Conservation (phyloP, 2,113 vertebrate species). For the Pseudorectes ferrugineus region DNA sequence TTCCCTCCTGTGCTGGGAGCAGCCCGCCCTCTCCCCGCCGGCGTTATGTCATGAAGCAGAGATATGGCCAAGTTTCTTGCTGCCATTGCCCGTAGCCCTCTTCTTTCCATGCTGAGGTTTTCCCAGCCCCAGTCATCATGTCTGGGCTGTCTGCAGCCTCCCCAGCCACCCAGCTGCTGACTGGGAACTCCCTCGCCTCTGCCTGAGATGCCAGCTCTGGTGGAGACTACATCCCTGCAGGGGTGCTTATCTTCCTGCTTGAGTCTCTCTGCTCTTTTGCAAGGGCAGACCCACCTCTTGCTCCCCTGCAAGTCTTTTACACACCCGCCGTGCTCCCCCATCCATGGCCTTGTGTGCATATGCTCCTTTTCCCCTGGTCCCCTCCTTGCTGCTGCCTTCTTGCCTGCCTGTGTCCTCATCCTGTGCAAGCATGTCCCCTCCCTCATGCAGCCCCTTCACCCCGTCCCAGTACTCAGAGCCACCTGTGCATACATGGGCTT, state of each 20-base stretch:
- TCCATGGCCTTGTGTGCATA: background rate
- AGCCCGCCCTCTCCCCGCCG: background rate
- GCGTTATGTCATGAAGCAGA: background rate
- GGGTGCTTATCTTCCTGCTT: background rate
- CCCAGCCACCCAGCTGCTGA: background rate
- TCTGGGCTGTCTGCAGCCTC: background rate
- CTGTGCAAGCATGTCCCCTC: background rate
- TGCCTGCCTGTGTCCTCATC: background rate
- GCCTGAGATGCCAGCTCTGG: background rate
- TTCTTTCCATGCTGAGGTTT: conserved; percentile 19
- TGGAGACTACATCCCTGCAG: background rate
- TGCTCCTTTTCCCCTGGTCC: background rate
- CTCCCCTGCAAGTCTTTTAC: background rate
- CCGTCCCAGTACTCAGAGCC: background rate
- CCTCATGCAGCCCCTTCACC: background rate
- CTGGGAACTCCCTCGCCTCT: background rate
- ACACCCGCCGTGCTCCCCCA: rapidly evolving
- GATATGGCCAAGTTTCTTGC: background rate
- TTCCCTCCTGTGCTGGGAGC: background rate
- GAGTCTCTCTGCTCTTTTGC: background rate
- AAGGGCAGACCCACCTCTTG: background rate
- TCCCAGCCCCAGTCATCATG: background rate
- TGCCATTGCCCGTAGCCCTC: background rate
- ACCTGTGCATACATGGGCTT: rapidly evolving
- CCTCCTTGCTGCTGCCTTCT: background rate